Evolutionary conservation across 2,113 vertebrate genomes (phyloP), one percentile per base, ranked within the genome.

Genomic region (Malurus melanocephalus): DNA sequence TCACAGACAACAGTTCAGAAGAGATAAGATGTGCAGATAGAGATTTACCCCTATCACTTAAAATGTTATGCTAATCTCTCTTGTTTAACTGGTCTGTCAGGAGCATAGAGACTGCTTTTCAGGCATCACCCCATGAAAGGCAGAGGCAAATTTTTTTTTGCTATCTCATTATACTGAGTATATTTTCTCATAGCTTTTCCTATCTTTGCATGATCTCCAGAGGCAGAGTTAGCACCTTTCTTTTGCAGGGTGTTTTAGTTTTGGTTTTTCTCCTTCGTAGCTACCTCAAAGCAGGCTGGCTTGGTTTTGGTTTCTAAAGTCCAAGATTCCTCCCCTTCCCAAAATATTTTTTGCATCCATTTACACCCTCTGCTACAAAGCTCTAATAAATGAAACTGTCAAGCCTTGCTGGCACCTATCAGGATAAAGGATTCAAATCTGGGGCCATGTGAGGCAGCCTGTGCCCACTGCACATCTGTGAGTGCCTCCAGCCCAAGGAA

Each of bases 361-460:
- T 89, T 93, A 92, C 79, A 95, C 93, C 85, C 69, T 73, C 85
- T 81, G 85, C 85, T 85, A 78, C 77, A 84, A 93, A 94, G 76
- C 78, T 74, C 80, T 91, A 91, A 85, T 51, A 95, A 90, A 95
- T 80, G 65, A 79, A 82, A 78, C 67, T 93, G 91, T 84, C 87
- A 87, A 86, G 74, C 62, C 20, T 71, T 46, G 85, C 88, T 90
- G 94, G 94, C 76, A 93, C 89, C 88, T 94, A 69, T 51, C 71
- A 43, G 90, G 91, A 95, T 91, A 93, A 93, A 90, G 35, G 78
- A 90, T 80, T 75, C 18, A n/a, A 53, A 73, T 11, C 1, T 3
- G 80, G 59, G 82, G 45, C 52, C 1, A 1, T 42, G 24, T 4
- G 40, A 91, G 72, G 82, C 75, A 65, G 71, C 42, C 80, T 9